Conservation (phyloP, 2,797 vertebrate species). For the Centroberyx gerrardi region DNA sequence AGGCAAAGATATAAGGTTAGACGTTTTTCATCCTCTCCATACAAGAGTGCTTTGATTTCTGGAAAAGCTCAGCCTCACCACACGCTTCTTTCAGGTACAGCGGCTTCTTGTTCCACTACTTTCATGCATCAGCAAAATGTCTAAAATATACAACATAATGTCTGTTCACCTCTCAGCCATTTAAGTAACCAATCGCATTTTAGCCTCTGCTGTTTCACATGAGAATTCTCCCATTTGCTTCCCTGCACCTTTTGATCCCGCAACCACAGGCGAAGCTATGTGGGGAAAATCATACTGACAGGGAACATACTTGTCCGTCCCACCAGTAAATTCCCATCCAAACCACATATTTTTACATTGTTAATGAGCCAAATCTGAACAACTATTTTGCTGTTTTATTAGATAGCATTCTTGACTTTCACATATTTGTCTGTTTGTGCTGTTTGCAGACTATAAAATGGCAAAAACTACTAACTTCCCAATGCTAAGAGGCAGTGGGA, state of each 20-base stretch:
- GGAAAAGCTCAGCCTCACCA: background rate
- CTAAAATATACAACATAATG: constrained; percentile 39
- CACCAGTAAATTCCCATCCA: constrained; percentile 3
- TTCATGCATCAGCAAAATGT: constrained; percentile 49
- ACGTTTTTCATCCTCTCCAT: background rate
- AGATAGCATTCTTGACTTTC: constrained; percentile 1
- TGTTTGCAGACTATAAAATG: background rate
- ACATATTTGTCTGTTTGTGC: background rate
- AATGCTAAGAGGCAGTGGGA: background rate
- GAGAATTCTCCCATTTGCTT: constrained; percentile 39
- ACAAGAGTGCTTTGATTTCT: background rate
- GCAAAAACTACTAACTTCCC: background rate
- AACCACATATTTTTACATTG: constrained; percentile 25
- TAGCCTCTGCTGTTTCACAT: constrained; percentile 24
- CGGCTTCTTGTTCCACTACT: constrained; percentile 49
- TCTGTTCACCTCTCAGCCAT: constrained; percentile 36
- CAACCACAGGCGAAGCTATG: constrained; percentile 31
- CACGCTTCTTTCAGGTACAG: constrained; percentile 1
- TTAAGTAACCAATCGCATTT: constrained; percentile 41
- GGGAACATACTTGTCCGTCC: constrained; percentile 34
- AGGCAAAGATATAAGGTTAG: too few relatives aligned
- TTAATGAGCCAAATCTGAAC: constrained; percentile 25
- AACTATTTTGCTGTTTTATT: constrained; percentile 11
- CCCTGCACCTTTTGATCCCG: constrained; percentile 46
- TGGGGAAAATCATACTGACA: constrained; percentile 34